Evolutionary conservation across 35 echinoderm and acorn worm genomes (phyloP).

Genomic region (Stichopus chloronotus): DNA sequence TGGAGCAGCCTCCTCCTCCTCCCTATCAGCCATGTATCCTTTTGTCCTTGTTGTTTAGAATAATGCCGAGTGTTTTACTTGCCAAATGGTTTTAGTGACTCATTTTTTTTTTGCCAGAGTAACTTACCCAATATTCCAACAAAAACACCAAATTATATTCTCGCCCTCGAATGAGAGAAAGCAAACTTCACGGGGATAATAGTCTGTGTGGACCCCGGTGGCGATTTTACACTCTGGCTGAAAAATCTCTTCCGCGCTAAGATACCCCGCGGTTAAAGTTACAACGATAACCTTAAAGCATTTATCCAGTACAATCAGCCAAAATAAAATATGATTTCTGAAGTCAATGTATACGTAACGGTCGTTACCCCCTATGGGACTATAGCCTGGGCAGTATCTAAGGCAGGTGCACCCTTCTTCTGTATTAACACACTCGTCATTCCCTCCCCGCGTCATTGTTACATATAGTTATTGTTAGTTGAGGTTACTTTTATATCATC

Average conservation of each 20-base stretch:
- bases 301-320: constrained; percentile 37
- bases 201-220: constrained; percentile 6
- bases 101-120: neutral
- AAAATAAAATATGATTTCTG: constrained; percentile 46
- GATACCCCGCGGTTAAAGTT: constrained; percentile 54
- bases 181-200: constrained; percentile 27
- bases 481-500: constrained; percentile 15
- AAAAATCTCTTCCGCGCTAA: constrained; percentile 35
- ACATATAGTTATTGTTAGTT: constrained; percentile 35
- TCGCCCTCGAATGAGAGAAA: neutral
- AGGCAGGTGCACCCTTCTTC: constrained; percentile 33
- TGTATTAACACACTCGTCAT: too few relatives aligned
- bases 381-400: neutral
- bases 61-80: constrained; percentile 13
- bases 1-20: neutral
- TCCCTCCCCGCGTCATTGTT: neutral
- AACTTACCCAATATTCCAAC: constrained; percentile 23
- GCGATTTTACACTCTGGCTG: constrained; percentile 42
- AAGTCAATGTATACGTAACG: constrained; percentile 46
- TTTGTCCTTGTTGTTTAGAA: constrained; percentile 23
- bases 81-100: constrained; percentile 46
- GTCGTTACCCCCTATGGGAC: constrained; percentile 59
- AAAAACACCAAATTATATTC: constrained; percentile 1
- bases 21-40: neutral
- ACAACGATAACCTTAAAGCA: constrained; percentile 35